phyloP scores from a whole-genome alignment of 2,888 invertebrate species.

The Leptopilina syphax region DNA sequence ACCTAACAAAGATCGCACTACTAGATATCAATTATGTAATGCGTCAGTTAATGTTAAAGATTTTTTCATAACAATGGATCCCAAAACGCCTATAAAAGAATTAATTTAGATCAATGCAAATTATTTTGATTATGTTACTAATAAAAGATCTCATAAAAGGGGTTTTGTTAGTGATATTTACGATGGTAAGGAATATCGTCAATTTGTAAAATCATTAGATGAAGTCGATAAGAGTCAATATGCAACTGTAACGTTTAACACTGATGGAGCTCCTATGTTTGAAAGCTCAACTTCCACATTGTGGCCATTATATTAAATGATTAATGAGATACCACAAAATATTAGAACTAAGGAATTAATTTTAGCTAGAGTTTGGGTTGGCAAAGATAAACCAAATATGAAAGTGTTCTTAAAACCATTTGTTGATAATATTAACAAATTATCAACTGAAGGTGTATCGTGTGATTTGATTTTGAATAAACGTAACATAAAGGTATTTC shows the following conservation, averaged over 20 bases:
- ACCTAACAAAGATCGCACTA: not conserved
- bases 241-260: constrained; percentile 46
- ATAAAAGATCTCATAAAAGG: not conserved
- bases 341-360: constrained; percentile 39
- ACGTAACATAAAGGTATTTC: constrained; percentile 30
- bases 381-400: constrained; percentile 51
- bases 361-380: constrained; percentile 48
- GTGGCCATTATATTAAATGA: constrained; percentile 44
- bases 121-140: not conserved
- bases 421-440: constrained; percentile 44
- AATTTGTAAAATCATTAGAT: constrained; percentile 40
- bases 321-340: not conserved
- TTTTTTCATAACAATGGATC: no score
- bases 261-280: constrained; percentile 51
- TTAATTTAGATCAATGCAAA: not conserved
- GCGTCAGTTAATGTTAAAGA: no score
- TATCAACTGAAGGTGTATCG: constrained; percentile 41
- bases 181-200: constrained; percentile 44
- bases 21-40: no score
- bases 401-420: constrained; percentile 47
- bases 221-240: constrained; percentile 36
- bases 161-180: constrained; percentile 36
- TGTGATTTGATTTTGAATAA: constrained; percentile 33
- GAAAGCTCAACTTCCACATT: constrained; percentile 45
- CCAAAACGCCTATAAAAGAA: no score